Percentiles rank a stretch among this genome's conserved stretches.
Evolutionary conservation across 2,113 vertebrate species (phyloP).

Genomic region (Notothenia rossii): DNA sequence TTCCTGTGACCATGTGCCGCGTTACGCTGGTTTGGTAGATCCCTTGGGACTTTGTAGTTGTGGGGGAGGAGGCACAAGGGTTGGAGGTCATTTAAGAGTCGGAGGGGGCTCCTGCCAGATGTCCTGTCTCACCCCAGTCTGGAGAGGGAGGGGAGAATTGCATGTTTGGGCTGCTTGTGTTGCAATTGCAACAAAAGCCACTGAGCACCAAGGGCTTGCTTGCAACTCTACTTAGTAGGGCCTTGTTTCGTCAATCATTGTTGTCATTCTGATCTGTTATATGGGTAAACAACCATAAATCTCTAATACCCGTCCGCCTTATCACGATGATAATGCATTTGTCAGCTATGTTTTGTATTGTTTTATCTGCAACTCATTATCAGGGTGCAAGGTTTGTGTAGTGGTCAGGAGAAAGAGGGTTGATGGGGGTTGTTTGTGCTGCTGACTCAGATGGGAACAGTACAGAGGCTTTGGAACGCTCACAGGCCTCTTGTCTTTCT

Average conservation of each 20-base stretch:
- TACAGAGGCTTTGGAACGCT: slow-evolving; percentile 61
- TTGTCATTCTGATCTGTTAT: slow-evolving; percentile 33
- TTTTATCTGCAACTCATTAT: slow-evolving; percentile 4
- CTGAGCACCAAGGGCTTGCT: slow-evolving; percentile 12
- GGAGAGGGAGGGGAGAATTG: not conserved
- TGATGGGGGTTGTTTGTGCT: slow-evolving; percentile 43
- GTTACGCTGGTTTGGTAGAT: slow-evolving; percentile 39
- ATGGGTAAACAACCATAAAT: slow-evolving; percentile 11
- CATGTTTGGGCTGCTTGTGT: slow-evolving; percentile 49
- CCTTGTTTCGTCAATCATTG: slow-evolving; percentile 10
- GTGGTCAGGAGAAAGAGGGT: slow-evolving; percentile 44
- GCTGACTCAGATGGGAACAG: slow-evolving; percentile 74
- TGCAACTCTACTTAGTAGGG: slow-evolving; percentile 1
- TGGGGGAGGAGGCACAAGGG: slow-evolving; percentile 35
- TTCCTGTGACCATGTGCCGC: slow-evolving; percentile 21
- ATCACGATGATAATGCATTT: not conserved
- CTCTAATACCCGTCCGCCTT: not conserved
- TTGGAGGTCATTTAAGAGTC: slow-evolving; percentile 59
- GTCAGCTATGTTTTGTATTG: not conserved
- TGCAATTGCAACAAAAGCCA: slow-evolving; percentile 69
- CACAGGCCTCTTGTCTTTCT: slow-evolving; percentile 65
- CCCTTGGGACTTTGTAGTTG: slow-evolving; percentile 32
- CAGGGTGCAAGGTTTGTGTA: slow-evolving; percentile 21
- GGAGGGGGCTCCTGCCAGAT: slow-evolving; percentile 79
- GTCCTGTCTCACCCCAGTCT: slow-evolving; percentile 72